These are phyloP conservation scores for Corythornis cristatus DNA, from an alignment of 2,113 vertebrate genomes.

Conservation along the genomic window DNA sequence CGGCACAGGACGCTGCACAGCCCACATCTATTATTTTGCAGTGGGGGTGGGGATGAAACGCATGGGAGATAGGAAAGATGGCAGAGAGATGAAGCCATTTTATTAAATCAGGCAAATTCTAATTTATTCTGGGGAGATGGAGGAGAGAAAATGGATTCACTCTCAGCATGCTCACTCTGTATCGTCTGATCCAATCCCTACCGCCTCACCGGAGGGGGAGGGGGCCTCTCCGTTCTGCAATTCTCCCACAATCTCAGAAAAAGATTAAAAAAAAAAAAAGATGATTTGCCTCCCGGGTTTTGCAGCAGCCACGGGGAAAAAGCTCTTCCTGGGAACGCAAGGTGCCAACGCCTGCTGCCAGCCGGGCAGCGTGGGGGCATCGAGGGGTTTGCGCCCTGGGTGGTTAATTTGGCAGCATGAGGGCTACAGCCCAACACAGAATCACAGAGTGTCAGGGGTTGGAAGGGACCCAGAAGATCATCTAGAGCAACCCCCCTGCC, in stretches of 20 bases:
- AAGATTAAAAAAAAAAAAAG: constrained; percentile 14
- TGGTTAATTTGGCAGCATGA: background rate
- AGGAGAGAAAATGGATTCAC: constrained; percentile 74
- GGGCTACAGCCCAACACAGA: background rate
- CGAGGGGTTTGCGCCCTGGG: background rate
- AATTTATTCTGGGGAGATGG: constrained; percentile 77
- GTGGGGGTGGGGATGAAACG: constrained; percentile 45
- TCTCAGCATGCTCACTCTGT: constrained; percentile 62
- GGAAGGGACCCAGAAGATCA: too few relatives aligned
- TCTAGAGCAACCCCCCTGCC: too few relatives aligned
- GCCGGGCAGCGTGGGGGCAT: background rate
- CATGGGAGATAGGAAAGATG: constrained; percentile 81
- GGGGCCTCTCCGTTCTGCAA: background rate
- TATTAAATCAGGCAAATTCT: constrained; percentile 91
- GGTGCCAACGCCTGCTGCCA: background rate
- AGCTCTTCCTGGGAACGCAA: background rate
- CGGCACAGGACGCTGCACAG: background rate
- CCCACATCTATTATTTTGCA: background rate
- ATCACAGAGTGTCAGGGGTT: too few relatives aligned
- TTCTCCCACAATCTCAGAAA: constrained; percentile 9
- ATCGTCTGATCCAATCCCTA: constrained; percentile 61
- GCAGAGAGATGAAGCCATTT: constrained; percentile 88
- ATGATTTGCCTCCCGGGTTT: background rate
- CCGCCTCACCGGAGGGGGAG: constrained; percentile 30
- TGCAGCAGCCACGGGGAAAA: background rate